Conservation (phyloP, 2,797 vertebrate species). For the Lutjanus argentimaculatus region DNA sequence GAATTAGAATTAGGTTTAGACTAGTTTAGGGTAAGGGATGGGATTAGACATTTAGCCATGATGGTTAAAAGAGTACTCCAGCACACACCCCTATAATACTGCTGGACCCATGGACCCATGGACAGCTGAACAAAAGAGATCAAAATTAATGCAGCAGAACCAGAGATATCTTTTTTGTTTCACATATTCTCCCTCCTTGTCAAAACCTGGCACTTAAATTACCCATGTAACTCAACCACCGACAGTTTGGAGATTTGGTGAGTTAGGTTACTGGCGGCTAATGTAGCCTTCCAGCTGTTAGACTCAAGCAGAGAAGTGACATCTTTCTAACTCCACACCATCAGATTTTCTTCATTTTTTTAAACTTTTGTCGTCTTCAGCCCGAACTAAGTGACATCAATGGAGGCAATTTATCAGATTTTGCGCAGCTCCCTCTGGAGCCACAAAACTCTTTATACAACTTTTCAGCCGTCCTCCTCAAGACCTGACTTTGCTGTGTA, state of each 20-base stretch:
- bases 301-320: background rate
- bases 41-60: background rate
- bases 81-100: background rate
- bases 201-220: background rate
- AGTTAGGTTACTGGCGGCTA: no score
- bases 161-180: background rate
- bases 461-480: background rate
- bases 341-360: background rate
- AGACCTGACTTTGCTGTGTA: constrained; percentile 11
- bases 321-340: background rate
- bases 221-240: background rate
- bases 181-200: background rate
- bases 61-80: background rate
- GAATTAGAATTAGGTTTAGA: background rate
- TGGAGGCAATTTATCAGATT: background rate
- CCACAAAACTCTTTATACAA: background rate
- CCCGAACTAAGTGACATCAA: constrained; percentile 11
- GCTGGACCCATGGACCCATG: background rate
- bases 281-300: background rate
- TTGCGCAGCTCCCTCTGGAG: background rate
- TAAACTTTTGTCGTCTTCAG: background rate
- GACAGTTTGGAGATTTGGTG: background rate
- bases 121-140: background rate
- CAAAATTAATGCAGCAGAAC: background rate
- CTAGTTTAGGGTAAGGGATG: background rate